Percentiles rank a stretch among this genome's conserved stretches.
Conservation (phyloP, 2,113 vertebrate species). For the Pristiophorus japonicus region DNA sequence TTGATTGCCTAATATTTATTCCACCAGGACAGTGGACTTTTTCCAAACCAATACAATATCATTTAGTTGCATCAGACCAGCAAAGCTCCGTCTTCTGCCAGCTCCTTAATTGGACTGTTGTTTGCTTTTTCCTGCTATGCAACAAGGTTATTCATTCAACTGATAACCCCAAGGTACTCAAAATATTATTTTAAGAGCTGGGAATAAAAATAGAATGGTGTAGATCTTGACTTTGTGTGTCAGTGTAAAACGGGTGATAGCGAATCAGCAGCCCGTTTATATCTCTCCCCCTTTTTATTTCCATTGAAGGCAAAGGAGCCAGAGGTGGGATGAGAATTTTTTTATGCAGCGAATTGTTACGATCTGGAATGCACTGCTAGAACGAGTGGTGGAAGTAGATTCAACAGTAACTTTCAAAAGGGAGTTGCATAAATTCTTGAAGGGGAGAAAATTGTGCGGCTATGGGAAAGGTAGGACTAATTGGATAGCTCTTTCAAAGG, state of each 20-base stretch:
- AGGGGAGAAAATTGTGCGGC: too few relatives aligned
- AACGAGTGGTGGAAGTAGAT: too few relatives aligned
- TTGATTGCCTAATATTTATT: not conserved
- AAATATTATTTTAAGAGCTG: not conserved
- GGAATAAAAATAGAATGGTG: not conserved
- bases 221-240: not conserved
- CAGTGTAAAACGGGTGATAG: not conserved
- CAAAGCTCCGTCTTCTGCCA: not conserved
- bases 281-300: not conserved
- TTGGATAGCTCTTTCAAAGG: too few relatives aligned
- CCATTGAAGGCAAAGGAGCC: not conserved
- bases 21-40: not conserved
- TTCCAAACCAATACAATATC: not conserved
- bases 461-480: too few relatives aligned
- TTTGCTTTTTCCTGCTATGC: not conserved
- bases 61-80: not conserved
- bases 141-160: not conserved
- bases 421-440: too few relatives aligned
- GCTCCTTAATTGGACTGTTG: not conserved
- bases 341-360: not conserved
- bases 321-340: not conserved
- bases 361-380: too few relatives aligned
- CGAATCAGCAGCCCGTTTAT: not conserved
- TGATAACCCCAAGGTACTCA: not conserved
- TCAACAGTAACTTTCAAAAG: too few relatives aligned